These are phyloP conservation scores for Metalampra italica DNA, from an alignment of 2,888 invertebrate species.

Conservation along the genomic window DNA sequence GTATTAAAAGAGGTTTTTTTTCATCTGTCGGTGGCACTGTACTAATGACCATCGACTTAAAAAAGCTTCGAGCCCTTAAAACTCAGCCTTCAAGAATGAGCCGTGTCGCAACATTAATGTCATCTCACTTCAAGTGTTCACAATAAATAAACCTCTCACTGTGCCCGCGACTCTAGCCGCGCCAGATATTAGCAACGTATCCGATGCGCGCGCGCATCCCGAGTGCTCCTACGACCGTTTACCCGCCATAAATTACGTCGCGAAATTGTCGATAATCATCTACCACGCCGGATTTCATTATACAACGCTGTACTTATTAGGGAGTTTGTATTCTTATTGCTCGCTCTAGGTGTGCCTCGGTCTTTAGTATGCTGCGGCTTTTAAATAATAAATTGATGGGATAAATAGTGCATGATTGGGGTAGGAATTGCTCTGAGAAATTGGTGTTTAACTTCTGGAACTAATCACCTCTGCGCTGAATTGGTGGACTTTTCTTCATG, in stretches of 20 bases:
- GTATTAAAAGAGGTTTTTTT: too few species aligned
- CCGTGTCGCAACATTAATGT: too few species aligned
- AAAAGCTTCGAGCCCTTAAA: too few species aligned
- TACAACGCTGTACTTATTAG: conserved; percentile 45
- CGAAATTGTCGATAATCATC: conserved; percentile 66
- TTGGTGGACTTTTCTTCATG: too few species aligned
- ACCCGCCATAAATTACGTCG: conserved; percentile 56
- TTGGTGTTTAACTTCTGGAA: background rate
- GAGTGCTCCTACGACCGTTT: conserved; percentile 39
- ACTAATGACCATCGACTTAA: too few species aligned
- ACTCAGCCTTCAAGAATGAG: too few species aligned
- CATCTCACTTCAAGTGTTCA: too few species aligned
- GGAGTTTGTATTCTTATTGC: conserved; percentile 6
- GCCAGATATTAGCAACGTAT: conserved; percentile 59
- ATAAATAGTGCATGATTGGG: background rate
- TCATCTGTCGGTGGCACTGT: too few species aligned
- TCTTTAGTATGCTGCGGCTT: background rate
- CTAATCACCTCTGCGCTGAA: too few species aligned
- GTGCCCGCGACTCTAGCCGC: conserved; percentile 18
- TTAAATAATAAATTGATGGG: background rate
- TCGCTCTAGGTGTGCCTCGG: conserved; percentile 5
- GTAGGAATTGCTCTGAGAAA: background rate
- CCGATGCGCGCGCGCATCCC: conserved; percentile 55
- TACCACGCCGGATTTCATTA: conserved; percentile 54
- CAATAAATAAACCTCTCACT: conserved; percentile 16